Evolutionary conservation across 2,888 invertebrate genomes (phyloP), one percentile per base, ranked within the genome.

Genomic region (Plebejus melissa): DNA sequence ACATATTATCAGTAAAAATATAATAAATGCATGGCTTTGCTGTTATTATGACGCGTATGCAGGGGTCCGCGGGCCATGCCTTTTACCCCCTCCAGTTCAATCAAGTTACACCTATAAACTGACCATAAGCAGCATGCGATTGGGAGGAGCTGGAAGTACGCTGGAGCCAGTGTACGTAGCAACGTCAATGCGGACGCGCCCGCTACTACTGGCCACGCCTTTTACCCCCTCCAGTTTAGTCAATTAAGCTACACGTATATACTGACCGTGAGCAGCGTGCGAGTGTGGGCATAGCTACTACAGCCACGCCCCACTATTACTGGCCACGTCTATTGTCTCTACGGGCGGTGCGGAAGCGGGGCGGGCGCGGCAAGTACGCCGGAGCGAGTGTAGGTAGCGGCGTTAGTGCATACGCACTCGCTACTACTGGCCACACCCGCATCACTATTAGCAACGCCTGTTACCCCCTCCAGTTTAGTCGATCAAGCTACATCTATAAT

Each of bases 321-420:
- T 46, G 9, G 46, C 46, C 46, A 46, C 46, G 46, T 9, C 46
- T 2, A 46, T 46, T 9, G 46, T 46, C 46, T 46, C 46, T 2
- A 22, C 22, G 22, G 96, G 79, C 98, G 90, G 87, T 98, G 80
- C 81, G 3, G 96, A 22, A 22, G 96, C 86, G 57, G 41, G 75
- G 22, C 57, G 50, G 70, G 36, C 22, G 22, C 22, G 22, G 98
- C 94, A 98, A 98, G 94, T 98, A 98, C 74, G 97, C 94, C 78
- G 98, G 97, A 83, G 98, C 94, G 77, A 98, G 92, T 76, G 97
- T 95, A 84, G 95, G 94, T 82, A 96, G 95, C 80, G 89, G 16
- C 54, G 65, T 38, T 41, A 41, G 7, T 6, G 32, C 41, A 7
- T 41, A 7, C 41, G 41, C 41, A 2, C 7, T 9, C 41, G 5